phyloP scores from a whole-genome alignment of 2,888 invertebrate genomes.

The Drosophila neutralis region DNA sequence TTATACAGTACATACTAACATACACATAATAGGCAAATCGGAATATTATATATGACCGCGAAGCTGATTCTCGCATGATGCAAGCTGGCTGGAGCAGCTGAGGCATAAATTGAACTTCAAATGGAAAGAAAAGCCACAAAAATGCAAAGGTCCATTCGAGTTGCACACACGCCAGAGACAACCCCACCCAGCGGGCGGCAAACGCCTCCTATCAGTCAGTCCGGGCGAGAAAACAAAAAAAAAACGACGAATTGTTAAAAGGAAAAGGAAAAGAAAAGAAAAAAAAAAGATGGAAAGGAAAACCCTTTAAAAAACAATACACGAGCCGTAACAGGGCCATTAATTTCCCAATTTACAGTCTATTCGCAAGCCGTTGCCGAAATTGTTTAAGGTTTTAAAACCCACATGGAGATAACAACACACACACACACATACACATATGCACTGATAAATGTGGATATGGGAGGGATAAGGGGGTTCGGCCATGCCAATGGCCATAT shows the following conservation, averaged over 20 bases:
- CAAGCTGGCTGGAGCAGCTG: not conserved
- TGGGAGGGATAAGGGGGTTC: constrained; percentile 22
- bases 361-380: constrained; percentile 79
- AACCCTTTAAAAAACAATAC: constrained; percentile 80
- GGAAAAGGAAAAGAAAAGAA: too few species aligned
- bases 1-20: not conserved
- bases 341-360: constrained; percentile 78
- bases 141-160: constrained; percentile 29
- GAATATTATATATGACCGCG: not conserved
- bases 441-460: constrained; percentile 56
- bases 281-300: constrained; percentile 26
- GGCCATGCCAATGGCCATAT: constrained; percentile 76
- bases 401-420: constrained; percentile 64
- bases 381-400: constrained; percentile 79
- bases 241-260: constrained; percentile 45
- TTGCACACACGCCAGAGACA: constrained; percentile 18
- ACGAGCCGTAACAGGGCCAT: constrained; percentile 78
- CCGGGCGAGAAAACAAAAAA: constrained; percentile 9
- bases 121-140: constrained; percentile 26
- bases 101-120: constrained; percentile 12
- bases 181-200: constrained; percentile 10
- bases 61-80: not conserved
- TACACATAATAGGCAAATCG: not conserved
- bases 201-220: constrained; percentile 49
- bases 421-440: constrained; percentile 27